Evolutionary conservation across 1,140 invertebrate genomes (phyloP).

Genomic region (Trichomalopsis sarcophagae): DNA sequence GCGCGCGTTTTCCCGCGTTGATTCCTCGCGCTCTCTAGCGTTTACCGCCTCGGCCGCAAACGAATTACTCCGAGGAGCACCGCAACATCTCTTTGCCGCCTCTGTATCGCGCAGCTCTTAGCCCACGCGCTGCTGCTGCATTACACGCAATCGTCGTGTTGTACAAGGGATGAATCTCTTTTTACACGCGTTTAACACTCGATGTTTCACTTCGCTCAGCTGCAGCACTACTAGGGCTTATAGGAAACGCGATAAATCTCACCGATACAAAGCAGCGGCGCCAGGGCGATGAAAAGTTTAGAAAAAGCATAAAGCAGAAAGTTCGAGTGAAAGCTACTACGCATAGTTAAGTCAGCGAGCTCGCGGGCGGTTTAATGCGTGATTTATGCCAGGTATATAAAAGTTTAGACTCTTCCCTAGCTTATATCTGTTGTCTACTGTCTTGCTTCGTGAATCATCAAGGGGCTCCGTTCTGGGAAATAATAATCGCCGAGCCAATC

Average conservation of each 20-base stretch:
- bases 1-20: constrained; percentile 21
- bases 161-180: neutral
- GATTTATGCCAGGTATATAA: constrained; percentile 45
- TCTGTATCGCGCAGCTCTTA: neutral
- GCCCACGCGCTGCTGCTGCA: neutral
- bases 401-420: constrained; percentile 20
- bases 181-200: neutral
- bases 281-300: constrained; percentile 38
- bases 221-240: neutral
- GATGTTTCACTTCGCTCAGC: neutral
- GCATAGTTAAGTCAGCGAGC: constrained; percentile 34
- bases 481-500: constrained; percentile 30
- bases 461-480: neutral
- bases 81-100: neutral
- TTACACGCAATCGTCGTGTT: neutral
- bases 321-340: constrained; percentile 28
- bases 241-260: constrained; percentile 32
- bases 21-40: constrained; percentile 10
- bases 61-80: constrained; percentile 46
- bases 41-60: constrained; percentile 47
- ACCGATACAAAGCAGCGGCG: neutral
- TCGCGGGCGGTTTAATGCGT: constrained; percentile 39
- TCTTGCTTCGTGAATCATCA: constrained; percentile 36
- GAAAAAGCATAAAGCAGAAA: constrained; percentile 42
- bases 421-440: neutral